phyloP scores from a whole-genome alignment of 2,797 vertebrate species.

The Phaenicophaeus curvirostris region DNA sequence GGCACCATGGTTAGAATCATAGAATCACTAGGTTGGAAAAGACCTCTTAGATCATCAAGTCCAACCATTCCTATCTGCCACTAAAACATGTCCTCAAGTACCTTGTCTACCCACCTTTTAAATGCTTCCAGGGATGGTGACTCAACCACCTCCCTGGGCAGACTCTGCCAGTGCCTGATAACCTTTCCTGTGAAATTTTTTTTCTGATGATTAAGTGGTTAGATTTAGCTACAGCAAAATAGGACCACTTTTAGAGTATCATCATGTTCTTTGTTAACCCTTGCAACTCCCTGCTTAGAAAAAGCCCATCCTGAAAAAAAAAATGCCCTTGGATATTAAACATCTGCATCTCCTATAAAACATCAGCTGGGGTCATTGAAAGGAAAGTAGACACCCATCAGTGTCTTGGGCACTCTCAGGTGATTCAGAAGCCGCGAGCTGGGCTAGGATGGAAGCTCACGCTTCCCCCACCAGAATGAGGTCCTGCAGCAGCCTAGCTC shows the following conservation, averaged over 20 bases:
- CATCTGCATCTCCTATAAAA: not conserved
- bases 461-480: fast-evolving
- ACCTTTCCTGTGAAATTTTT: too few species aligned
- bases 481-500: not conserved
- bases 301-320: not conserved
- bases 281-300: not conserved
- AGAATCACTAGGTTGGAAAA: too few species aligned
- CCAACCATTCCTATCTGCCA: too few species aligned
- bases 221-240: not conserved
- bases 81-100: too few species aligned
- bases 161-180: too few species aligned
- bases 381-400: not conserved
- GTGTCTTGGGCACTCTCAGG: not conserved
- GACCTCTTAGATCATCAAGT: too few species aligned
- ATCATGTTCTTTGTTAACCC: not conserved
- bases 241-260: not conserved
- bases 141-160: too few species aligned
- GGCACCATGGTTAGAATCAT: not conserved
- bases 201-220: too few species aligned
- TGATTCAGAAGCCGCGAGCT: not conserved
- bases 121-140: too few species aligned
- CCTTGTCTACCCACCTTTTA: too few species aligned
- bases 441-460: not conserved
- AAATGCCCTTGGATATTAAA: not conserved
- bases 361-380: not conserved